phyloP scores from a whole-genome alignment of 2,113 vertebrate genomes.

The Esox niger region DNA sequence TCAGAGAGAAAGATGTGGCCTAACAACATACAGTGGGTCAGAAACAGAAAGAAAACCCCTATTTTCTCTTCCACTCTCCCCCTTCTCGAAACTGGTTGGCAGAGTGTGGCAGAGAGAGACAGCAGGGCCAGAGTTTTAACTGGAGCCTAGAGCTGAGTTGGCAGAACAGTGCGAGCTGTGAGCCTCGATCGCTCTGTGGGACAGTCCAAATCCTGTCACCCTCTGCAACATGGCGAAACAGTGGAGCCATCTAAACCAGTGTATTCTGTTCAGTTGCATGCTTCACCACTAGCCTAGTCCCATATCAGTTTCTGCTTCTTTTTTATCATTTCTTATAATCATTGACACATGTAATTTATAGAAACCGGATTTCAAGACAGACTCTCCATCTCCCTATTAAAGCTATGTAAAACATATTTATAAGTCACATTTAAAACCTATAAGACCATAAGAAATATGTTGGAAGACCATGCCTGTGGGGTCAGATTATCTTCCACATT shows the following conservation, averaged over 20 bases:
- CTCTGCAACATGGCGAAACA: constrained; percentile 54
- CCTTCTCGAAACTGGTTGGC: constrained; percentile 57
- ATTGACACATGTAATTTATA: too few species aligned
- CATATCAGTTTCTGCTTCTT: too few species aligned
- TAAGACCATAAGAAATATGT: constrained; percentile 48
- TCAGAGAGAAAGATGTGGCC: constrained; percentile 8
- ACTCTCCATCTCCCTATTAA: neutral
- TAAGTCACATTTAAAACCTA: constrained; percentile 19
- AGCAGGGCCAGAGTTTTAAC: constrained; percentile 68
- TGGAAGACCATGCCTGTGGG: constrained; percentile 43
- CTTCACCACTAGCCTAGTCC: constrained; percentile 12
- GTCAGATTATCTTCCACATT: constrained; percentile 42
- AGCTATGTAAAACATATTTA: constrained; percentile 4
- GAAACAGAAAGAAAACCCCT: neutral
- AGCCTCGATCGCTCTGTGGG: constrained; percentile 50
- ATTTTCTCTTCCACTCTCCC: constrained; percentile 3
- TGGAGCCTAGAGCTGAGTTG: constrained; percentile 52
- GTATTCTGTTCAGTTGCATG: constrained; percentile 40
- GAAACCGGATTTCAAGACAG: too few species aligned
- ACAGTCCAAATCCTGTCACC: constrained; percentile 57
- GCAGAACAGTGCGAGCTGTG: constrained; percentile 55
- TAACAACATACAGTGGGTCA: constrained; percentile 20
- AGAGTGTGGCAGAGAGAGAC: constrained; percentile 49
- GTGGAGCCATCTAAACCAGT: constrained; percentile 49
- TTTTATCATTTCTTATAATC: too few species aligned